These are phyloP conservation scores for Mus spicilegus DNA, from an alignment of 2,113 vertebrate species.

Conservation along the genomic window DNA sequence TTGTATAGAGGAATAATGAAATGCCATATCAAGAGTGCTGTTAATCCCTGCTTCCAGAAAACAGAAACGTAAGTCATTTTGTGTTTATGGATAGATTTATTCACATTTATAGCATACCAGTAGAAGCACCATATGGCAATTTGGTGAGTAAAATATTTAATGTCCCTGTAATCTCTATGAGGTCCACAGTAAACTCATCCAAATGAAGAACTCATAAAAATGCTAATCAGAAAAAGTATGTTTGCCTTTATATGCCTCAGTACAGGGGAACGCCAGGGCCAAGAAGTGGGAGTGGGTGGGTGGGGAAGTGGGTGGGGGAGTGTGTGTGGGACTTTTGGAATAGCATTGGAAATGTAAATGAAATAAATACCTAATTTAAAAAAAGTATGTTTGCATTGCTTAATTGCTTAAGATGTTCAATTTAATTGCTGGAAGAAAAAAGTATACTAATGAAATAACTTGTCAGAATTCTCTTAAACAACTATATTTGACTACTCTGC, in stretches of 20 bases:
- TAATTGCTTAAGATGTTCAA: constrained; percentile 20
- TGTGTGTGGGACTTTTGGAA: no score
- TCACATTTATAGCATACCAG: background rate
- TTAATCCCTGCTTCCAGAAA: background rate
- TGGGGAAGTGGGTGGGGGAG: no score
- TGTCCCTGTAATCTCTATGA: background rate
- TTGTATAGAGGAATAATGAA: background rate
- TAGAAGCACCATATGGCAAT: background rate
- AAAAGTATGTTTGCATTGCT: background rate
- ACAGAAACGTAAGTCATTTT: background rate
- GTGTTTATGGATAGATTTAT: background rate
- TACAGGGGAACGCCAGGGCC: no score
- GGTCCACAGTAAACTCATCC: background rate
- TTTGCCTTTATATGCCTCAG: background rate
- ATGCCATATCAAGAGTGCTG: background rate
- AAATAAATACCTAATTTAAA: background rate
- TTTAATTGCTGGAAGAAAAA: background rate
- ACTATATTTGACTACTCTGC: background rate
- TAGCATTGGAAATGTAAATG: no score
- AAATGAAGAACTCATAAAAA: background rate
- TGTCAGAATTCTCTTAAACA: background rate
- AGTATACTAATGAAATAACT: background rate
- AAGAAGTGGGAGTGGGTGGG: no score
- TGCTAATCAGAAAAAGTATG: background rate
- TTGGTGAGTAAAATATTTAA: background rate